Percentiles rank a stretch among this genome's conserved stretches.
phyloP scores from a whole-genome alignment of 2,888 invertebrate species.

The Hypomecis atomaria region DNA sequence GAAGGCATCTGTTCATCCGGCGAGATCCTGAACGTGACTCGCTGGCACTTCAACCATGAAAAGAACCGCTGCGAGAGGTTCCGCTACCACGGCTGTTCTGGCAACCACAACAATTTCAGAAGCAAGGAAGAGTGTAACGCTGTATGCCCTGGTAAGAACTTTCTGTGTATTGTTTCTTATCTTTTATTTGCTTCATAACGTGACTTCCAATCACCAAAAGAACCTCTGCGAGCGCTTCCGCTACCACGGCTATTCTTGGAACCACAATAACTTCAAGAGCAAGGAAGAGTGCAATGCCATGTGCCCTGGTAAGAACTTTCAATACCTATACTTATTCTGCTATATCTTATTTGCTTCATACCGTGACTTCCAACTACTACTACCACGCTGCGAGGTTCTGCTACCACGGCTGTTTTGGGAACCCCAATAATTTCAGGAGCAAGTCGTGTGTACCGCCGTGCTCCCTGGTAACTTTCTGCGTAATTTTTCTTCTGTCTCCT shows the following conservation, averaged over 20 bases:
- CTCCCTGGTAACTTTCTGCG: conserved; percentile 87
- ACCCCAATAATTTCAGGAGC: conserved; percentile 93
- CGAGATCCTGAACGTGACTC: conserved; percentile 72
- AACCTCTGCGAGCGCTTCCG: too few species aligned
- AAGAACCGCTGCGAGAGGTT: conserved; percentile 91
- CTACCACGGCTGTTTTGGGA: conserved; percentile 90
- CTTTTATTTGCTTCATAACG: too few species aligned
- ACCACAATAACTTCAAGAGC: too few species aligned
- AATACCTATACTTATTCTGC: too few species aligned
- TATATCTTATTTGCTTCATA: too few species aligned
- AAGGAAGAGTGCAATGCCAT: too few species aligned
- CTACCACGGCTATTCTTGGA: too few species aligned
- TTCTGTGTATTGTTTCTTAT: too few species aligned
- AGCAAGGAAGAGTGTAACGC: conserved; percentile 91
- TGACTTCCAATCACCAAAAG: too few species aligned
- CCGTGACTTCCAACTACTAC: conserved; percentile 87
- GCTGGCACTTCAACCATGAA: conserved; percentile 92
- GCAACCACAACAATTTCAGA: conserved; percentile 94
- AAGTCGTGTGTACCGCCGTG: conserved; percentile 91
- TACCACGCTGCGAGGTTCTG: conserved; percentile 90
- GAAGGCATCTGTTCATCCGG: conserved; percentile 81
- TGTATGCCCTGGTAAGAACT: conserved; percentile 89
- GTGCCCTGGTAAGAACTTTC: too few species aligned
- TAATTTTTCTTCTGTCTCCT: too few species aligned
- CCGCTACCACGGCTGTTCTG: conserved; percentile 89